A percentile compares a stretch with the other conserved stretches of the same genome.
Conservation (phyloP, 2,797 vertebrate genomes). For the Danionella dracula region DNA sequence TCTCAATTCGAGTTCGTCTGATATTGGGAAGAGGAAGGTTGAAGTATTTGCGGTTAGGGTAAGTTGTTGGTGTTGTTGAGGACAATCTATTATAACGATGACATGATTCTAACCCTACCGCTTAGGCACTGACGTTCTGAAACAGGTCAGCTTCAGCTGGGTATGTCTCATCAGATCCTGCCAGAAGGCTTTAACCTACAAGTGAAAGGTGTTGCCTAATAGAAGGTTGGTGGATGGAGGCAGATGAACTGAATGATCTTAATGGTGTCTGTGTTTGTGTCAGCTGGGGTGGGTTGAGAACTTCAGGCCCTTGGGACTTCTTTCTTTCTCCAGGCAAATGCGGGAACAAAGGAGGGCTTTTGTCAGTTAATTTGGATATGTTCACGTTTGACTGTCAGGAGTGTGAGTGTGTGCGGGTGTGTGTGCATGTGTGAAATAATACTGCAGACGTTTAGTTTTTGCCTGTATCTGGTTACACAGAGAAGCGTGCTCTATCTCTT, state of each 20-base stretch:
- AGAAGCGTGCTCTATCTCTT: slow-evolving; percentile 56
- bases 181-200: slow-evolving; percentile 18
- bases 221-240: slow-evolving; percentile 26
- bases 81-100: too few relatives aligned
- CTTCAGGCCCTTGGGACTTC: slow-evolving; percentile 16
- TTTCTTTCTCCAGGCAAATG: slow-evolving; percentile 18
- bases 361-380: slow-evolving; percentile 37
- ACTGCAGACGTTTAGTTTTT: slow-evolving; percentile 48
- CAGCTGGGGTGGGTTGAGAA: slow-evolving; percentile 42
- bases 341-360: slow-evolving; percentile 20
- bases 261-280: slow-evolving; percentile 29
- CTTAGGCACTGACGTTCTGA: too few relatives aligned
- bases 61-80: too few relatives aligned
- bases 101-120: too few relatives aligned
- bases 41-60: too few relatives aligned
- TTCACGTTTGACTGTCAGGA: slow-evolving; percentile 30
- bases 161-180: too few relatives aligned
- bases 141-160: too few relatives aligned
- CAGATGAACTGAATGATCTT: slow-evolving; percentile 6
- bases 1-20: too few relatives aligned
- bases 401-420: slow-evolving; percentile 25
- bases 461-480: slow-evolving; percentile 55
- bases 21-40: too few relatives aligned
- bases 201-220: slow-evolving; percentile 31
- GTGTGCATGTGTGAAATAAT: slow-evolving; percentile 47